These are phyloP conservation scores for Calidris pugnax DNA, from an alignment of 2,113 vertebrate species.

Conservation along the genomic window DNA sequence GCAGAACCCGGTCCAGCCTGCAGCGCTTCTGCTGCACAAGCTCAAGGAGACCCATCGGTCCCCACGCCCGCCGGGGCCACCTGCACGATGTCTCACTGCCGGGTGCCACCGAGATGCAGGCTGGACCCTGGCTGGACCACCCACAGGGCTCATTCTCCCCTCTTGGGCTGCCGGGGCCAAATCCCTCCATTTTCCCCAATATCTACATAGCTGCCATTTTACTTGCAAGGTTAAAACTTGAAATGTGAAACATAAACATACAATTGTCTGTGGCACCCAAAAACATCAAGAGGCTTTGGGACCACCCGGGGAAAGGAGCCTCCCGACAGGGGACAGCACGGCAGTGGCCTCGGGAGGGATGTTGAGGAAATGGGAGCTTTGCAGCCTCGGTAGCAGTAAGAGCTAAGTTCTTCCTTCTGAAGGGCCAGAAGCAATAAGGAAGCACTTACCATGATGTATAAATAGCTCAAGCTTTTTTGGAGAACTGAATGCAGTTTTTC, in stretches of 20 bases:
- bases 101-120: fast-evolving
- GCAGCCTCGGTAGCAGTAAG: background rate
- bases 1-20: background rate
- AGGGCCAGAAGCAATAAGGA: background rate
- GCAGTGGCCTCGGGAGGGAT: background rate
- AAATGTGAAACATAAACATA: background rate
- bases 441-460: background rate
- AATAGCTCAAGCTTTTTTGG: background rate
- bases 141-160: fast-evolving
- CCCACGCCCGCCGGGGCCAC: background rate
- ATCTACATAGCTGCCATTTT: background rate
- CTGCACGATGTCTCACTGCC: fast-evolving
- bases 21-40: background rate
- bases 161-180: fast-evolving
- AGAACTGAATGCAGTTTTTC: background rate
- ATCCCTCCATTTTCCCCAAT: background rate
- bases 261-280: background rate
- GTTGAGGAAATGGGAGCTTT: fast-evolving
- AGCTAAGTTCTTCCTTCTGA: background rate
- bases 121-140: background rate
- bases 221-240: background rate
- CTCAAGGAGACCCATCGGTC: background rate
- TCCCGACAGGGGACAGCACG: fast-evolving
- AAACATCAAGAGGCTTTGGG: background rate
- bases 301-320: background rate